Percentiles rank a stretch among this genome's conserved stretches.
Evolutionary conservation across 2,797 vertebrate species (phyloP).

Genomic region (Diglossa cyanea): DNA sequence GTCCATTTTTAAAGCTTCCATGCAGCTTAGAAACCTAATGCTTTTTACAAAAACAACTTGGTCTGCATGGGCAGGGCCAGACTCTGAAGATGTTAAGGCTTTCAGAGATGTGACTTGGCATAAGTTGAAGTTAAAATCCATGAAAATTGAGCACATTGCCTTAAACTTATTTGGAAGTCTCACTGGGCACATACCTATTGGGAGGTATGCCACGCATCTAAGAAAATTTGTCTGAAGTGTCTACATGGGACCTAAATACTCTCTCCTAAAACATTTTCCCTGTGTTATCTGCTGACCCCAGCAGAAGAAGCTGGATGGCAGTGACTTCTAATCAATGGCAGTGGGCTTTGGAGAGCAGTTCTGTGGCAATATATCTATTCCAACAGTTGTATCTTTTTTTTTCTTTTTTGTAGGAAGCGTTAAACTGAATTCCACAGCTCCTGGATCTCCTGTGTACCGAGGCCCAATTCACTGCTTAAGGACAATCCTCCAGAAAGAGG

Average conservation of each 20-base stretch:
- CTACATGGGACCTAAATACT: neutral
- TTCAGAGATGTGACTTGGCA: neutral
- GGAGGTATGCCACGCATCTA: neutral
- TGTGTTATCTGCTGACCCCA: neutral
- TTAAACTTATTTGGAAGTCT: neutral
- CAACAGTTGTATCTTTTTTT: neutral
- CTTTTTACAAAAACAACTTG: neutral
- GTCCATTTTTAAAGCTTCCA: neutral
- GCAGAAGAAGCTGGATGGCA: neutral
- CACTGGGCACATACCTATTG: neutral
- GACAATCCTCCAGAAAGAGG: constrained; percentile 85
- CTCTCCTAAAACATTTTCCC: neutral
- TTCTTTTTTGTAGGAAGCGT: constrained; percentile 73
- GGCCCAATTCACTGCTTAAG: constrained; percentile 91
- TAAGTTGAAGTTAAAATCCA: neutral
- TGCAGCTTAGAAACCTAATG: neutral
- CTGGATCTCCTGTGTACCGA: constrained; percentile 76
- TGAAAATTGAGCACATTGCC: neutral
- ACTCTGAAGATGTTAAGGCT: neutral
- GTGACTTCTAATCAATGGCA: fast-evolving
- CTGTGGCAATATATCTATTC: neutral
- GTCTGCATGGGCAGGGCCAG: neutral
- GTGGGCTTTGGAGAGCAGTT: neutral
- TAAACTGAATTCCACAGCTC: constrained; percentile 70
- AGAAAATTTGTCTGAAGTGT: neutral